Percentiles rank a stretch among this genome's conserved stretches.
These are phyloP conservation scores for Muscicapa adusta DNA, from an alignment of 2,113 vertebrate genomes.

Conservation along the genomic window DNA sequence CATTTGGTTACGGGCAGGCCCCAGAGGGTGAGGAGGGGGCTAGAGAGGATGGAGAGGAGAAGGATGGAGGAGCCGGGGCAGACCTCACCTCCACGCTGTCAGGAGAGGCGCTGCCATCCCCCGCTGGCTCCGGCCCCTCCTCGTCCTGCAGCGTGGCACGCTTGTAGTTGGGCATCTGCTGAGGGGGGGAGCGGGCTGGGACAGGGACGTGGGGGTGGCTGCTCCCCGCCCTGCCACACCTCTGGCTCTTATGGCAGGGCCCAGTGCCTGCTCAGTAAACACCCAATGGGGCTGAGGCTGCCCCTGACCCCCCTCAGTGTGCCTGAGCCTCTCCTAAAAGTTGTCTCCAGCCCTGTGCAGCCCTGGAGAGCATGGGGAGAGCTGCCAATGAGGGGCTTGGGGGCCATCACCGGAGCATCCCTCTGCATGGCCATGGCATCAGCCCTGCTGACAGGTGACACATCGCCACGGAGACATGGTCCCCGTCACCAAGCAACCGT, in stretches of 20 bases:
- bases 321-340: neutral
- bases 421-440: neutral
- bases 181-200: neutral
- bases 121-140: conserved; percentile 75
- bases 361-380: neutral
- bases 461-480: conserved; percentile 4
- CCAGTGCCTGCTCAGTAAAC: neutral
- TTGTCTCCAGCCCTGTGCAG: neutral
- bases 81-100: conserved; percentile 85
- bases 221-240: neutral
- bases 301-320: neutral
- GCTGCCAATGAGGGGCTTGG: neutral
- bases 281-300: fast-evolving
- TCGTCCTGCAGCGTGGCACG: conserved; percentile 91
- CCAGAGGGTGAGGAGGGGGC: neutral
- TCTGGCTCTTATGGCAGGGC: neutral
- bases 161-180: conserved; percentile 94
- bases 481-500: conserved; percentile 22
- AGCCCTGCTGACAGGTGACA: conserved; percentile 43
- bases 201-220: neutral
- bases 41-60: neutral
- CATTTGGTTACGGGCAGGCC: neutral
- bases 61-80: neutral
- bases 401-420: neutral
- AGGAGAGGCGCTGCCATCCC: conserved; percentile 79